Evolutionary conservation across 2,797 vertebrate genomes (phyloP).

Genomic region (Micromesistius poutassou): DNA sequence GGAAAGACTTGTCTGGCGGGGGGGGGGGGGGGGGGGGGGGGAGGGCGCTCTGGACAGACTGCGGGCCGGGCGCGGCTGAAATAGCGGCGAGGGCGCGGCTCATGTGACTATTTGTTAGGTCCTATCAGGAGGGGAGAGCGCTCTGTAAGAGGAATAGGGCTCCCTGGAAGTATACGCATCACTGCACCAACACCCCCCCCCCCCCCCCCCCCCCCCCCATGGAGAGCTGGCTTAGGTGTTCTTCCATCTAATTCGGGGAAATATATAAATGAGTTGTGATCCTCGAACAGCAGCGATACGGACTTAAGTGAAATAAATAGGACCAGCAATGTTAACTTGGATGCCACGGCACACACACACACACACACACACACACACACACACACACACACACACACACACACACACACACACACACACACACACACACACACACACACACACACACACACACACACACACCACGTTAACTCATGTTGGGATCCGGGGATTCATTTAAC

Average conservation of each 20-base stretch:
- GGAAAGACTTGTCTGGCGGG: slow-evolving; percentile 45
- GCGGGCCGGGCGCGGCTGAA: slow-evolving; percentile 59
- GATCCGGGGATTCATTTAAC: slow-evolving; percentile 69
- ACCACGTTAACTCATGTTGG: slow-evolving; percentile 52
- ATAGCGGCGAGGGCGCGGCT: slow-evolving; percentile 64
- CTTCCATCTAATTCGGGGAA: slow-evolving; percentile 76
- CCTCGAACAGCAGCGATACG: slow-evolving; percentile 48
- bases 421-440: not conserved
- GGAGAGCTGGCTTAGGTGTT: slow-evolving; percentile 30
- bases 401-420: not conserved
- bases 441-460: slow-evolving; percentile 3
- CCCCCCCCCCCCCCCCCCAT: not conserved
- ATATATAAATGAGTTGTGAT: slow-evolving; percentile 75
- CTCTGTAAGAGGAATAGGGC: slow-evolving; percentile 59
- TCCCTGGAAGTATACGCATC: slow-evolving; percentile 60
- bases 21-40: not conserved
- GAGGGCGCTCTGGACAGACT: slow-evolving; percentile 10
- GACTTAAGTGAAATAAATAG: slow-evolving; percentile 57
- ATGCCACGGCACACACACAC: slow-evolving; percentile 7
- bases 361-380: not conserved
- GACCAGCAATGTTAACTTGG: slow-evolving; percentile 31
- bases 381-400: not conserved
- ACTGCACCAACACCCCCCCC: slow-evolving; percentile 20
- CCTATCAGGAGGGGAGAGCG: slow-evolving; percentile 73
- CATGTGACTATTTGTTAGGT: slow-evolving; percentile 81